phyloP scores from a whole-genome alignment of 2,797 vertebrate genomes.

The Crenuchus spilurus region DNA sequence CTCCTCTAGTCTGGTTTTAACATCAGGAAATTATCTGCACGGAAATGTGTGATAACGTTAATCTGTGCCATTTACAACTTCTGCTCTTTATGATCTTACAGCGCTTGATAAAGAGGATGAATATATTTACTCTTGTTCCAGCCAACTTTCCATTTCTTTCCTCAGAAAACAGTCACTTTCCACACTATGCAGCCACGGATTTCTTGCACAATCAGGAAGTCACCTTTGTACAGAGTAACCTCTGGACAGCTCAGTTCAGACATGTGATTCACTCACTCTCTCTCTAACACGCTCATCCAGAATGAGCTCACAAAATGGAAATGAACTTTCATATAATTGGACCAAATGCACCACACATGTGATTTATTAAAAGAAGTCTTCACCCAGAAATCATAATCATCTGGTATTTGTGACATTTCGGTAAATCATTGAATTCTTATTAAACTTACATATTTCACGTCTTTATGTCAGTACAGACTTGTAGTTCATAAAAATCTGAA shows the following conservation, averaged over 20 bases:
- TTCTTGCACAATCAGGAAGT: constrained; percentile 36
- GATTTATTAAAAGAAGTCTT: no score
- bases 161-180: constrained; percentile 10
- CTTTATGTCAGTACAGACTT: no score
- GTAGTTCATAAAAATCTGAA: no score
- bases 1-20: not conserved
- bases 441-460: no score
- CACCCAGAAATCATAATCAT: no score
- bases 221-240: constrained; percentile 57
- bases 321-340: no score
- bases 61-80: not conserved
- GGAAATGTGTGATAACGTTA: not conserved
- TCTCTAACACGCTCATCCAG: not conserved
- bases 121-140: constrained; percentile 1
- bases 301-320: no score
- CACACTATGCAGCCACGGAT: not conserved
- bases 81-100: no score
- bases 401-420: no score
- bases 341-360: no score
- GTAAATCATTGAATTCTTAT: no score
- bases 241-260: not conserved
- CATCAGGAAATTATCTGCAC: not conserved
- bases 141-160: constrained; percentile 1
- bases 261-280: constrained; percentile 5
- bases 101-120: not conserved